These are phyloP conservation scores for Dipus sagitta DNA, from an alignment of 2,797 vertebrate genomes.

Conservation along the genomic window DNA sequence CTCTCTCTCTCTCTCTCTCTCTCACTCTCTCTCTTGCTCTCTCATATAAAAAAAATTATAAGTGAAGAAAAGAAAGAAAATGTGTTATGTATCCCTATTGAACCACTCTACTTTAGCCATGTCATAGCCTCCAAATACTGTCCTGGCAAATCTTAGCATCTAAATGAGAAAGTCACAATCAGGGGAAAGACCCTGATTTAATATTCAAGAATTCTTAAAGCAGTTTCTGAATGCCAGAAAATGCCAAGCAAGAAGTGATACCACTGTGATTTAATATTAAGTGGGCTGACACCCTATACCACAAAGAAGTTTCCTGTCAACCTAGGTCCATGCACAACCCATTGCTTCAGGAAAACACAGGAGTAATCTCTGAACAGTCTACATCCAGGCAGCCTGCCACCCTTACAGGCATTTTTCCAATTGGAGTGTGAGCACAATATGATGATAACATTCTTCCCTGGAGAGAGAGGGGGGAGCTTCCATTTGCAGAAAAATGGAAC, in stretches of 20 bases:
- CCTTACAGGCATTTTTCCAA: slow-evolving; percentile 53
- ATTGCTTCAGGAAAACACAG: slow-evolving; percentile 59
- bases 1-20: too few species aligned
- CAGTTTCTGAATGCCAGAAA: background rate
- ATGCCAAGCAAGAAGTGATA: background rate
- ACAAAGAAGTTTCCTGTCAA: background rate
- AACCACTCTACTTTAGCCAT: background rate
- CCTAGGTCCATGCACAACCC: background rate
- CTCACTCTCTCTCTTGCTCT: too few species aligned
- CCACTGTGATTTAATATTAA: slow-evolving; percentile 27
- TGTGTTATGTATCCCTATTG: background rate
- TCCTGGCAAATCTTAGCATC: background rate
- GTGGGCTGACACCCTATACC: background rate
- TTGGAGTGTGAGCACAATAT: slow-evolving; percentile 25
- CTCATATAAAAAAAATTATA: background rate
- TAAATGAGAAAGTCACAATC: background rate
- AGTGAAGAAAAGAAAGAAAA: background rate
- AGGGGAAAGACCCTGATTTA: background rate
- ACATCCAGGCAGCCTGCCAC: slow-evolving; percentile 31
- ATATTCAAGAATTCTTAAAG: background rate
- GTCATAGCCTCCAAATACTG: background rate
- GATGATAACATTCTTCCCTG: slow-evolving; percentile 56
- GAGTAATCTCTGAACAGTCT: slow-evolving; percentile 14
- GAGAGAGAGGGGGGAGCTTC: slow-evolving; percentile 67
- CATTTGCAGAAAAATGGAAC: slow-evolving; percentile 71